Base-by-base conservation (phyloP, 2,113 vertebrate genomes). In the Nettapus auritus region DNA sequence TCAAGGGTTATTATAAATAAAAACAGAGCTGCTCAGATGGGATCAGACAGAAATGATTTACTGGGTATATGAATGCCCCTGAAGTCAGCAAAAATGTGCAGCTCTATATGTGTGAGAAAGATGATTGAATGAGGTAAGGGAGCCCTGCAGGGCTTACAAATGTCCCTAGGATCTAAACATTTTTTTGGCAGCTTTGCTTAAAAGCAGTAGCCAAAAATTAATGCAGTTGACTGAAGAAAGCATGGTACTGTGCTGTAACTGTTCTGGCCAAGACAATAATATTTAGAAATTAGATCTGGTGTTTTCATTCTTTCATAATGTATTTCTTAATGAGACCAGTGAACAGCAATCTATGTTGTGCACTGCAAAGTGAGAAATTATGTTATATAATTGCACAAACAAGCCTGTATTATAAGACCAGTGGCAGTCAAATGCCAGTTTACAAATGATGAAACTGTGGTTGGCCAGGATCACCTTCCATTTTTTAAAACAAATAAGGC, bases 41-140 rank as follows among this genome's bases (percentile, higher is more conserved):
- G 92, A 95, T 94, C 89, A 95, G 94, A 94, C 88, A 97, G 92
- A 92, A 63, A 89, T 94, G 91, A 91, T 94, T 93, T 86, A 67
- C 91, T 78, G 86, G 83, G 62, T 90, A 77, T 80, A 57, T 46
- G 62, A 92, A 80, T 94, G 93, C 81, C 91, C 91, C 94, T 94
- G 69, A 93, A 95, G 94, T 96, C 96, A 97, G 95, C 96, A 96
- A 92, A 97, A 97, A 84, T 93, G 90, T 91, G 88, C 88, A 83
- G 92, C 93, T 76, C 57, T 91, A 0, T 96, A 81, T 93, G 57
- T 94, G 83, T 86, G 94, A 93, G 89, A 70, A 91, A 88, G 94
- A 95, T 96, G 97, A 97, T 95, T 96, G 96, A 96, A 96, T 96
- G 96, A 93, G 96, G 94, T 96, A 94, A 95, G 31, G 73, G 84